Conservation (phyloP, 2,113 vertebrate genomes). For the Phyllostomus discolor region DNA sequence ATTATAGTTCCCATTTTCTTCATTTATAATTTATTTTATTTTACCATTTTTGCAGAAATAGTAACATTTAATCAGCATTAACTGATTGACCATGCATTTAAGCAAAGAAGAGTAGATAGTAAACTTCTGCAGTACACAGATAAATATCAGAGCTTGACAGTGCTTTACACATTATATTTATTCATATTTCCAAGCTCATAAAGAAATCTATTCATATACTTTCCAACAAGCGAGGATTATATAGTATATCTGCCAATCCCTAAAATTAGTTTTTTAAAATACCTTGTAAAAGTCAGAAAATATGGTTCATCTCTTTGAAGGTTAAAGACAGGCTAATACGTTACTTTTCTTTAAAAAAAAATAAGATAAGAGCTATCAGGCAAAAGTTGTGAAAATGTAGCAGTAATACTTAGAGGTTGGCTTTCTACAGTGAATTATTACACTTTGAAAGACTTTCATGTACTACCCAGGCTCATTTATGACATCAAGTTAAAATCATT, state of each 20-base stretch:
- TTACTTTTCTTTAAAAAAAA: constrained; percentile 59
- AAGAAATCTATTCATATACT: constrained; percentile 51
- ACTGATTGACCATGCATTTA: constrained; percentile 48
- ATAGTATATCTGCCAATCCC: constrained; percentile 66
- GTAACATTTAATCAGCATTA: constrained; percentile 54
- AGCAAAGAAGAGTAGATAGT: constrained; percentile 51
- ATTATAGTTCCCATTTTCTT: constrained; percentile 25
- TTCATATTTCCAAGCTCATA: constrained; percentile 53
- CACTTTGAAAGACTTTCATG: constrained; percentile 35
- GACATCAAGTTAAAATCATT: constrained; percentile 41
- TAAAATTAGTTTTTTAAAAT: constrained; percentile 71
- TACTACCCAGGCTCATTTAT: not conserved
- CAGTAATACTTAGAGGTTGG: constrained; percentile 34
- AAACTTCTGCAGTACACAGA: constrained; percentile 44
- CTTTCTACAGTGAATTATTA: constrained; percentile 58
- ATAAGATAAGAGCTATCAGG: constrained; percentile 63
- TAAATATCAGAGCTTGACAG: constrained; percentile 52
- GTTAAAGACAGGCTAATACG: constrained; percentile 71
- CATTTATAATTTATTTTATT: constrained; percentile 3
- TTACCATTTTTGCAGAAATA: constrained; percentile 36
- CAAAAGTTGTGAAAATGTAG: constrained; percentile 35
- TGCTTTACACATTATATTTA: constrained; percentile 19
- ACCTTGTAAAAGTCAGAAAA: constrained; percentile 65
- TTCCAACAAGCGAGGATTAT: constrained; percentile 63
- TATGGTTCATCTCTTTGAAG: constrained; percentile 68